phyloP scores from a whole-genome alignment of 2,888 invertebrate species.

The Nebria salina region DNA sequence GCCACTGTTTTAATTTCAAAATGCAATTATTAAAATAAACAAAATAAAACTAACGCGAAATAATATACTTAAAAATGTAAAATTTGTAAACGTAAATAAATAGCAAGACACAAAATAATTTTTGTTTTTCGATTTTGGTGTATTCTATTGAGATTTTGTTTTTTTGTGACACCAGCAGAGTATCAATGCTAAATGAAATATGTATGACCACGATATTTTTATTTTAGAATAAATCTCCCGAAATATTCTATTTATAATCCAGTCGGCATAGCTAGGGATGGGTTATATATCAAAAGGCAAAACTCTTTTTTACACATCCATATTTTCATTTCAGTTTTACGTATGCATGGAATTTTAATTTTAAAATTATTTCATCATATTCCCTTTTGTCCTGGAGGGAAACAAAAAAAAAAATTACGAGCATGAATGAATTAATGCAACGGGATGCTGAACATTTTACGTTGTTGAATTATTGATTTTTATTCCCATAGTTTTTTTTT shows the following conservation, averaged over 20 bases:
- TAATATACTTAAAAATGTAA: no score
- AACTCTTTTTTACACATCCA: conserved; percentile 4
- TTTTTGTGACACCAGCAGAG: no score
- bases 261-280: not conserved
- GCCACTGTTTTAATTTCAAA: no score
- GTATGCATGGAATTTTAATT: conserved; percentile 44
- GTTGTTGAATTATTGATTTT: not conserved
- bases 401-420: not conserved
- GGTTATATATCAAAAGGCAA: not conserved
- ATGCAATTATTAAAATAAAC: no score
- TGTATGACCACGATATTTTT: not conserved
- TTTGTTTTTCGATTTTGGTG: not conserved
- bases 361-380: conserved; percentile 38
- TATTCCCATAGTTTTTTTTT: not conserved
- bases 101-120: not conserved
- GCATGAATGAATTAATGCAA: not conserved
- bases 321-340: conserved; percentile 37
- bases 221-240: not conserved
- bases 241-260: not conserved
- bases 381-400: not conserved
- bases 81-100: no score
- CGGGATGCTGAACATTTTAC: not conserved
- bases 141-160: not conserved
- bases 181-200: not conserved
- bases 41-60: no score